Evolutionary conservation across 1,140 invertebrate species (phyloP), one percentile per base, ranked within the genome.

Genomic region (Zaprionus nigranus): DNA sequence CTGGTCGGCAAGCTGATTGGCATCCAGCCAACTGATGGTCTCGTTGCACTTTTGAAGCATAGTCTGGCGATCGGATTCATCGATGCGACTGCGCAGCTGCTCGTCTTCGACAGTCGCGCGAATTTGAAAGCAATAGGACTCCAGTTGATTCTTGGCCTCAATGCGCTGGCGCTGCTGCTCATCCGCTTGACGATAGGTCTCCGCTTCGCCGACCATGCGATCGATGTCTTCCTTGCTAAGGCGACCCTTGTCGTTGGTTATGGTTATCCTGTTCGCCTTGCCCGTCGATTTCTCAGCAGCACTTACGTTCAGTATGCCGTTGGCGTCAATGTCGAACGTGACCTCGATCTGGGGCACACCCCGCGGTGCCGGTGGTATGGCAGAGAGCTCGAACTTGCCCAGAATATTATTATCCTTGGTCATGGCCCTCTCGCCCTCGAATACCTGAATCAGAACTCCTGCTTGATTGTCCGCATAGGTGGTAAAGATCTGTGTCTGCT

Each of bases 381-480:
- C 97, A 53, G 96, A 96, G 9, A 99, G 94, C 83, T 99, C 97
- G 93, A 99, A 99, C 93, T 98, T 98, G 57, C 98, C 98, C 13
- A 99, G 94, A 1, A 98, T 93, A 90, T 98, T 98, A 93, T 98
- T 98, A 87, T 98, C 97, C 91, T 96, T 97, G 49, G 97, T 98
- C 97, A 98, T 97, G 12, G 97, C 96, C 74, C 97, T 95, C 91
- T 98, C 97, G 17, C 97, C 97, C 93, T 98, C 97, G 82, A 96
- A 98, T 3, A 97, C 96, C 92, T 98, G 95, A 91, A 98, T 98
- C 64, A 97, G 93, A 49, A 98, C 97, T 70, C 98, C 97, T 13
- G 98, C 98, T 93, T 99, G 98, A 93, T 99, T 99, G 92, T 99
- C 98, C 1, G 98, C 96, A 90, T 98, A 99, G 0, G 98, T 99